Evolutionary conservation across 2,888 invertebrate genomes (phyloP), one percentile per base, ranked within the genome.

Genomic region (Ischnus inquisitorius): DNA sequence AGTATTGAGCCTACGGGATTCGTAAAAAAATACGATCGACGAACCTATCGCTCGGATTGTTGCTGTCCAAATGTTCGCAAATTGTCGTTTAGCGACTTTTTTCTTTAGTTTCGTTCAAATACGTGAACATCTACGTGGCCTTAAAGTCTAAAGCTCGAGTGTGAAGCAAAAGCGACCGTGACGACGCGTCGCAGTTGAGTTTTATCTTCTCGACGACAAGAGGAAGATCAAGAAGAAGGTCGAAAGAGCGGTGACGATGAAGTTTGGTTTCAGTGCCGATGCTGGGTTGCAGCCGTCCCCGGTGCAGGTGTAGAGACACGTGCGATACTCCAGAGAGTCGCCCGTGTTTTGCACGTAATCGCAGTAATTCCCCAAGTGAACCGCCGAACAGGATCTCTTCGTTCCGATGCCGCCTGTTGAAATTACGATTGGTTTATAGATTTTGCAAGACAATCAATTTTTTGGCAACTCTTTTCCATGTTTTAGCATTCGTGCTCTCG

Each of bases 311-410:
- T 96, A 98, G 75, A 98, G 96, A 93, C 98, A 98, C 2, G 98
- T 97, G 87, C 98, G 95, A 93, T 98, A 98, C 81, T 96, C 96
- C 89, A 97, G 94, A 89, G 95, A 95, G 92, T 98, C 98, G n/a
- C 98, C 98, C 6, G 96, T 96, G 87, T 98, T 97, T 85, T 95
- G 94, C 0, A 98, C 97, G 93, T 97, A 98, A 92, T 98, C 97
- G 93, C 98, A 98, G 90, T 97, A 98, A 93, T 97, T 98, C 16
- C 98, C 98, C 90, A 98, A 94, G 93, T 98, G 97, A 89, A 97
- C 94, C 0, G 98, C 96, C 1, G 98, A 98, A 92, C 98, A 98
- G 91, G 96, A 98, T 86, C 98, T 95, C 90, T 97, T 97, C 46
- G 98, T 97, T 64, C 98, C 98, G 85, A 98, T 96, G 25, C 98